A percentile compares a stretch with the other conserved stretches of the same genome.
phyloP scores from a whole-genome alignment of 2,113 vertebrate genomes.

The Seriola quinqueradiata region DNA sequence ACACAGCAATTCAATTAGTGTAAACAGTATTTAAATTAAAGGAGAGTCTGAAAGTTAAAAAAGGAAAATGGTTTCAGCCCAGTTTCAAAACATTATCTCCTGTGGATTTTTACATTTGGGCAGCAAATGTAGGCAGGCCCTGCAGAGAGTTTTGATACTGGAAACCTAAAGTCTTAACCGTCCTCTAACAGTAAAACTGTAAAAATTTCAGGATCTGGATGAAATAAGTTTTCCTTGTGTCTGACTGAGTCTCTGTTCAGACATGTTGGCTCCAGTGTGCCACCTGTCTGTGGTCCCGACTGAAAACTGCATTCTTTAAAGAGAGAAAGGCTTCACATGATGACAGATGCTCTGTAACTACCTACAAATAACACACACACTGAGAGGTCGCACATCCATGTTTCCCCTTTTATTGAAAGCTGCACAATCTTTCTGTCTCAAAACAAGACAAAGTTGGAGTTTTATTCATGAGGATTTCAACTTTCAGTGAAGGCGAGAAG shows the following conservation, averaged over 20 bases:
- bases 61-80: no score
- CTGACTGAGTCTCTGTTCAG: constrained; percentile 37
- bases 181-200: not conserved
- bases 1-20: no score
- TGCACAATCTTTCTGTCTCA: not conserved
- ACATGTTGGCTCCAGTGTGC: constrained; percentile 52
- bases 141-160: no score
- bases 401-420: not conserved
- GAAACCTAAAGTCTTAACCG: no score
- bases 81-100: no score
- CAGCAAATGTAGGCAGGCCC: no score
- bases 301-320: constrained; percentile 63
- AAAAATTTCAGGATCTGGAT: not conserved
- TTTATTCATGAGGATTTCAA: not conserved
- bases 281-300: constrained; percentile 50
- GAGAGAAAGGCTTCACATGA: constrained; percentile 48
- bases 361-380: not conserved
- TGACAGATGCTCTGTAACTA: constrained; percentile 52
- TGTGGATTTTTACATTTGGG: no score
- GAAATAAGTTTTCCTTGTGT: constrained; percentile 8
- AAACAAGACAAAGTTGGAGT: not conserved
- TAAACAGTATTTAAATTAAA: no score
- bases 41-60: no score
- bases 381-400: no score
- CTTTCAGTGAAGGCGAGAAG: not conserved